Evolutionary conservation across 92 coral and sea anemone species (phyloP).

Genomic region (Micromussa lordhowensis): DNA sequence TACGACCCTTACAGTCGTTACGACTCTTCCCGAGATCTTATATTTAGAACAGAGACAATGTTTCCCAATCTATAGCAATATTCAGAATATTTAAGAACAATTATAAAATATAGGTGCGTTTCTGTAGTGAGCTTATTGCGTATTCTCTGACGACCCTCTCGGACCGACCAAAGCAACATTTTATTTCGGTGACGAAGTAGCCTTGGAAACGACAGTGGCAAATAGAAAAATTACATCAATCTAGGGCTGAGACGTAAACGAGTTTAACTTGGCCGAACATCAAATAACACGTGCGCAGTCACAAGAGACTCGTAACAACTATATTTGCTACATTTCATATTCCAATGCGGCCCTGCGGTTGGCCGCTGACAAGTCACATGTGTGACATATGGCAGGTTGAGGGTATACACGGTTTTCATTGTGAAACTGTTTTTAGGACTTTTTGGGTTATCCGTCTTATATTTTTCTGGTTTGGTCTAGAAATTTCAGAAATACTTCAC

Average conservation of each 20-base stretch:
- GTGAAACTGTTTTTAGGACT: not conserved
- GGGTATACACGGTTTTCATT: not conserved
- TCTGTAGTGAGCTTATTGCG: not conserved
- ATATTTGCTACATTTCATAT: slow-evolving; percentile 9
- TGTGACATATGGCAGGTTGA: slow-evolving; percentile 24
- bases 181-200: not conserved
- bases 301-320: not conserved
- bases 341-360: slow-evolving; percentile 18
- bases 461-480: not conserved
- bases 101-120: not conserved
- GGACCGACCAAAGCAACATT: not conserved
- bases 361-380: slow-evolving; percentile 51
- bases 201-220: not conserved
- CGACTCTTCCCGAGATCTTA: not conserved
- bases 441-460: not conserved
- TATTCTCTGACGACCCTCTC: not conserved
- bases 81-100: not conserved
- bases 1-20: not conserved
- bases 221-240: not conserved
- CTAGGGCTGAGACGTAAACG: not conserved
- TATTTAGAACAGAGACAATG: not conserved
- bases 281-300: not conserved
- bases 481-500: not conserved
- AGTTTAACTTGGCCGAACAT: no score
- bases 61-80: not conserved